Conservation (phyloP, 2,888 invertebrate genomes). For the Dynastes tityus region DNA sequence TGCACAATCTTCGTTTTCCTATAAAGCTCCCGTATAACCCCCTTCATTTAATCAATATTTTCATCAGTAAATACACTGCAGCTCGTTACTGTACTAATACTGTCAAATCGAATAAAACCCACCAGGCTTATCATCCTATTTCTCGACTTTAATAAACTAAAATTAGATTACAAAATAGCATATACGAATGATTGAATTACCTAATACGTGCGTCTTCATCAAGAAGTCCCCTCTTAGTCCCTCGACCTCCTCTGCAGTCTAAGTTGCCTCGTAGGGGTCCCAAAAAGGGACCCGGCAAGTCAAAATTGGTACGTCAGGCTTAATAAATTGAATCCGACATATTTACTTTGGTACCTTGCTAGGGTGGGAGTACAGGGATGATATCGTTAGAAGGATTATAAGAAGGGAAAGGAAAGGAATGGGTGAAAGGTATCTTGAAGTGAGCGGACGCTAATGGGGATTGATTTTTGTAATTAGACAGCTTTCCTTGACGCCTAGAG, state of each 20-base stretch:
- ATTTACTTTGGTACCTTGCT: conserved; percentile 24
- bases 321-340: conserved; percentile 28
- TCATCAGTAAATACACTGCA: not conserved
- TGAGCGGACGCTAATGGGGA: conserved; percentile 29
- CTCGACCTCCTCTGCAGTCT: not conserved
- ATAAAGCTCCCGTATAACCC: not conserved
- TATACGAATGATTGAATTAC: conserved; percentile 15
- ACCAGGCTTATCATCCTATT: not conserved
- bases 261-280: not conserved
- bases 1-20: not conserved
- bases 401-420: not conserved
- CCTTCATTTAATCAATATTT: not conserved
- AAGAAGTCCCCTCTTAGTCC: not conserved
- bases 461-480: conserved; percentile 39
- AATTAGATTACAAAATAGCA: conserved; percentile 20
- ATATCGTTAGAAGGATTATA: not conserved
- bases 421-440: not conserved
- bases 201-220: not conserved
- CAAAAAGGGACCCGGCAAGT: not conserved
- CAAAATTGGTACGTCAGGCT: conserved; percentile 8
- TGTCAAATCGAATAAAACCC: not conserved
- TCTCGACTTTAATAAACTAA: conserved; percentile 10
- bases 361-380: not conserved
- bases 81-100: not conserved
- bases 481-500: not conserved